Percentiles rank a stretch among this genome's conserved stretches.
Conservation (phyloP, 2,113 vertebrate genomes). For the Lontra canadensis region DNA sequence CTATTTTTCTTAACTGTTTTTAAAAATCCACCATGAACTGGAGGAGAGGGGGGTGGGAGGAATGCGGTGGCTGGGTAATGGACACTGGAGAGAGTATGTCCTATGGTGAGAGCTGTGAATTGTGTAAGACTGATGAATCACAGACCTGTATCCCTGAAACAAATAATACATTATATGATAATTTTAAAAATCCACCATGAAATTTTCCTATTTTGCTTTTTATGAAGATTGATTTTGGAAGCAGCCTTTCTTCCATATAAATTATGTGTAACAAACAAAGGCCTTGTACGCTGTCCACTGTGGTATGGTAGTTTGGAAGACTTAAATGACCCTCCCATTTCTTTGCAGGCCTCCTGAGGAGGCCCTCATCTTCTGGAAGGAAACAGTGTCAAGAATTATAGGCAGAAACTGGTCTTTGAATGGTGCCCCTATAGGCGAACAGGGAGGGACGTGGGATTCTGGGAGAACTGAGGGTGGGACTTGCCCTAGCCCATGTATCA, state of each 20-base stretch:
- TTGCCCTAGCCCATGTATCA: neutral
- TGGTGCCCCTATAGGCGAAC: rapidly evolving
- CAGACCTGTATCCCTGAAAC: no score
- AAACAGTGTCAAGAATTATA: neutral
- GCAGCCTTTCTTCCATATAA: neutral
- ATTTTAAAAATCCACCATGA: neutral
- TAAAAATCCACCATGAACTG: neutral
- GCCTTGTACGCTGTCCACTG: rapidly evolving
- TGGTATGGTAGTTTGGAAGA: neutral
- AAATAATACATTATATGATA: no score
- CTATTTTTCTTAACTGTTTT: neutral
- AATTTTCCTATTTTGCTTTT: constrained; percentile 4
- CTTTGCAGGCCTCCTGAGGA: neutral
- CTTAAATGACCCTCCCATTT: neutral
- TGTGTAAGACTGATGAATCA: no score
- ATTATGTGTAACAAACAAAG: neutral
- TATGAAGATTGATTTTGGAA: neutral
- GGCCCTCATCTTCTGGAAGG: neutral
- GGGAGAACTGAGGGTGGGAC: neutral
- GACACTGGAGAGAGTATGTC: no score
- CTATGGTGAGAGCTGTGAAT: no score
- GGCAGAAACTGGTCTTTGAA: neutral
- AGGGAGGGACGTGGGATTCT: rapidly evolving
- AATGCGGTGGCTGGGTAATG: no score
- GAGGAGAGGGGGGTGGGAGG: no score